These are phyloP conservation scores for Cliona cf. orientalis DNA, from an alignment of 37 sponge, comb jelly and placozoan genomes.

Conservation along the genomic window DNA sequence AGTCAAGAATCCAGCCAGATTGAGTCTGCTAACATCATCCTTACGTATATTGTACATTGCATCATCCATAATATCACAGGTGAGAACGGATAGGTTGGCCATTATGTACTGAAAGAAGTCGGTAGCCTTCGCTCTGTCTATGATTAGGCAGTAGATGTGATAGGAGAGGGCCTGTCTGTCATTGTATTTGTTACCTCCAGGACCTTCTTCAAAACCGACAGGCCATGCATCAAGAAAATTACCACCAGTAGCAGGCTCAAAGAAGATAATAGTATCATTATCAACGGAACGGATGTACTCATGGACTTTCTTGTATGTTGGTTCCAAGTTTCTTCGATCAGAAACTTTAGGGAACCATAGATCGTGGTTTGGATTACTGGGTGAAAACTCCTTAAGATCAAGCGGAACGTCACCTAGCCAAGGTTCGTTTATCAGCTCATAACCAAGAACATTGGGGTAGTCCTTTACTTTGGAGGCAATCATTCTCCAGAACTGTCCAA, in stretches of 20 bases:
- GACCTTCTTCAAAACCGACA: slow-evolving; percentile 55
- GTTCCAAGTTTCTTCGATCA: slow-evolving; percentile 36
- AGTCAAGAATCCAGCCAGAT: slow-evolving; percentile 62
- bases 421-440: slow-evolving; percentile 74
- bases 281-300: slow-evolving; percentile 52
- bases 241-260: slow-evolving; percentile 62
- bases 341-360: slow-evolving; percentile 57
- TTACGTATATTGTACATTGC: slow-evolving; percentile 39
- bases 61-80: slow-evolving; percentile 44
- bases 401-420: slow-evolving; percentile 70
- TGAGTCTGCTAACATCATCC: slow-evolving; percentile 26
- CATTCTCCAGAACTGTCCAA: slow-evolving; percentile 64
- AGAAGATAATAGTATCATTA: slow-evolving; percentile 64
- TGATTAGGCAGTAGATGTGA: slow-evolving; percentile 55
- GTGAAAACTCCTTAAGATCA: slow-evolving; percentile 26
- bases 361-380: slow-evolving; percentile 45
- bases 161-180: slow-evolving; percentile 59
- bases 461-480: slow-evolving; percentile 37
- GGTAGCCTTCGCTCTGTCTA: slow-evolving; percentile 26
- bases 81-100: not conserved
- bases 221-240: slow-evolving; percentile 56
- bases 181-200: slow-evolving; percentile 62
- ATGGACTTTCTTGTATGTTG: slow-evolving; percentile 44
- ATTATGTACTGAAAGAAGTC: slow-evolving; percentile 28
- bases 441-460: slow-evolving; percentile 62